These are phyloP conservation scores for Clostera curtula DNA, from an alignment of 2,888 invertebrate species.

Conservation along the genomic window DNA sequence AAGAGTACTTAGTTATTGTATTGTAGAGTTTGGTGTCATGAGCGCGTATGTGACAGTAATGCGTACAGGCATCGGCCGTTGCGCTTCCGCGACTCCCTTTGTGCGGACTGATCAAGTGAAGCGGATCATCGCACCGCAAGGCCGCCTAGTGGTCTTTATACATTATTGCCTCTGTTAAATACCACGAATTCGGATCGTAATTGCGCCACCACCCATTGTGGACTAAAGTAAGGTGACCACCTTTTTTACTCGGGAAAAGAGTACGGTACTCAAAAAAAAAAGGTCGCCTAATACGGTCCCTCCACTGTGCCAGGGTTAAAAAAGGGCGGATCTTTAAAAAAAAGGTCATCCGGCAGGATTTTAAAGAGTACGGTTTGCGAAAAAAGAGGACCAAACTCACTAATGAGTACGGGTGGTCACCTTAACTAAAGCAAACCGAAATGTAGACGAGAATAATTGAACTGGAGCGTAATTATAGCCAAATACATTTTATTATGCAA, in stretches of 20 bases:
- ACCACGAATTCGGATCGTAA: conserved; percentile 21
- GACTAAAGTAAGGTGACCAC: no score
- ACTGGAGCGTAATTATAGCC: no score
- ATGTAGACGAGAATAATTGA: conserved; percentile 11
- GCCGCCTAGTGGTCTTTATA: conserved; percentile 58
- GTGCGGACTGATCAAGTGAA: conserved; percentile 30
- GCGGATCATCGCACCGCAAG: conserved; percentile 32
- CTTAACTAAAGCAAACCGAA: conserved; percentile 9
- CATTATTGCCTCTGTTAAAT: conserved; percentile 12
- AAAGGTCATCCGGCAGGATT: no score
- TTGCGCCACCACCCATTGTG: conserved; percentile 5
- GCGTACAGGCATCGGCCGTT: conserved; percentile 6
- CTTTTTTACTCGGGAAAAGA: no score
- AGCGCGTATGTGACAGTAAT: conserved; percentile 10
- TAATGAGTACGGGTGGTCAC: no score
- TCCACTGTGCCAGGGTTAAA: no score
- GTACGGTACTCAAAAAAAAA: no score
- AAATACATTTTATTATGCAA: conserved; percentile 1
- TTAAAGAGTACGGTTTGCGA: no score
- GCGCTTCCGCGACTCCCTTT: conserved; percentile 45
- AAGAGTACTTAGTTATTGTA: no score
- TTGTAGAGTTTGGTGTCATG: conserved; percentile 10
- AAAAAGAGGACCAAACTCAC: no score
- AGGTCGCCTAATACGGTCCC: no score
- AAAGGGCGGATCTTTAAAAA: no score